phyloP scores from a whole-genome alignment of 2,113 vertebrate species.

The Passerina amoena region DNA sequence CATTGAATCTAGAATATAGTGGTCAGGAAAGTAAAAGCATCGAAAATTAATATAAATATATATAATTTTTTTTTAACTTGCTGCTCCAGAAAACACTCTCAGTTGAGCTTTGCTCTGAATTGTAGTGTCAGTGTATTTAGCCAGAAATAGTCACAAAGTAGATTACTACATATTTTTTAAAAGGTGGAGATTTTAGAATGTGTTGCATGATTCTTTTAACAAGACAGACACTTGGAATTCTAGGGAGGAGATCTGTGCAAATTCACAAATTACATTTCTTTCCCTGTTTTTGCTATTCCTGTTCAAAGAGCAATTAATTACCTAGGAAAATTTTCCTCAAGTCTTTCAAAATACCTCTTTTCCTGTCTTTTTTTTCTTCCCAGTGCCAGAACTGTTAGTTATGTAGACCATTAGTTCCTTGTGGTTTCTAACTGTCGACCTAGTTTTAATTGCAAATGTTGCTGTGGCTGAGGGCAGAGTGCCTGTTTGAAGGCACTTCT shows the following conservation, averaged over 20 bases:
- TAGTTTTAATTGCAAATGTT: not conserved
- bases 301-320: not conserved
- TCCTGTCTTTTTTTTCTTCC: not conserved
- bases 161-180: not conserved
- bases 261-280: not conserved
- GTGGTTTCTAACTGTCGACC: not conserved
- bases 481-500: not conserved
- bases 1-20: not conserved
- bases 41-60: not conserved
- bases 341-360: not conserved
- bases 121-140: not conserved
- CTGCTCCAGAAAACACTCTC: not conserved
- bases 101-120: not conserved
- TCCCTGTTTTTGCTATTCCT: not conserved
- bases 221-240: not conserved
- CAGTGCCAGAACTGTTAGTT: not conserved
- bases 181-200: not conserved
- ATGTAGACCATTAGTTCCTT: not conserved
- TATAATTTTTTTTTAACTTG: not conserved
- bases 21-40: not conserved
- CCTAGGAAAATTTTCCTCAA: not conserved
- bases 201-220: not conserved
- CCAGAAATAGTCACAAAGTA: not conserved
- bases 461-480: not conserved
- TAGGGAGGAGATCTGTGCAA: not conserved